phyloP scores from a whole-genome alignment of 2,888 invertebrate genomes.

The Pogonocherus hispidulus region DNA sequence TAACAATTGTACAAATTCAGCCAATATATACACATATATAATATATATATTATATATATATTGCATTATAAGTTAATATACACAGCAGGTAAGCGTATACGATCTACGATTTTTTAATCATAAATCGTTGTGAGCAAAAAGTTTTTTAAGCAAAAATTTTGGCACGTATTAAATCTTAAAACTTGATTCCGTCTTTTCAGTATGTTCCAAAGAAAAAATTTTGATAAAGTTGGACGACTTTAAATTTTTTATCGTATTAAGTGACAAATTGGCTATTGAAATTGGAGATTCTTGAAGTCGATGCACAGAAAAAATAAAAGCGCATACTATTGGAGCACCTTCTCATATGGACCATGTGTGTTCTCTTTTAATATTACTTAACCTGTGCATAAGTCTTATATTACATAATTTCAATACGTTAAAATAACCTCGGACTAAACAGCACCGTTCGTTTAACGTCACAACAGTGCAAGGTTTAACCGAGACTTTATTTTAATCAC shows the following conservation, averaged over 20 bases:
- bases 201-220: conserved; percentile 27
- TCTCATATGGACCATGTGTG: conserved; percentile 60
- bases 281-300: conserved; percentile 36
- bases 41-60: no score
- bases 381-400: conserved; percentile 61
- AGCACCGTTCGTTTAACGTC: conserved; percentile 19
- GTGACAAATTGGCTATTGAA: conserved; percentile 37
- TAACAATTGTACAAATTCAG: conserved; percentile 70
- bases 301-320: conserved; percentile 41
- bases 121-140: conserved; percentile 67
- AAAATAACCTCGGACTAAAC: conserved; percentile 33
- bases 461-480: conserved; percentile 27
- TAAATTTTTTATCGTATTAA: conserved; percentile 35
- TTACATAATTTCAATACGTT: conserved; percentile 48
- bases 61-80: conserved; percentile 68
- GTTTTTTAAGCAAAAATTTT: conserved; percentile 67
- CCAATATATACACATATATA: conserved; percentile 67
- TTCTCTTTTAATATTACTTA: conserved; percentile 53
- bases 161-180: conserved; percentile 60
- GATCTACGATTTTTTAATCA: conserved; percentile 54
- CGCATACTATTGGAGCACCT: conserved; percentile 54
- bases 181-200: conserved; percentile 33
- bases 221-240: conserved; percentile 23
- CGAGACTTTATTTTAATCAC: conserved; percentile 60
- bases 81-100: conserved; percentile 70